phyloP scores from a whole-genome alignment of 2,113 vertebrate species.

The Syngnathus floridae region DNA sequence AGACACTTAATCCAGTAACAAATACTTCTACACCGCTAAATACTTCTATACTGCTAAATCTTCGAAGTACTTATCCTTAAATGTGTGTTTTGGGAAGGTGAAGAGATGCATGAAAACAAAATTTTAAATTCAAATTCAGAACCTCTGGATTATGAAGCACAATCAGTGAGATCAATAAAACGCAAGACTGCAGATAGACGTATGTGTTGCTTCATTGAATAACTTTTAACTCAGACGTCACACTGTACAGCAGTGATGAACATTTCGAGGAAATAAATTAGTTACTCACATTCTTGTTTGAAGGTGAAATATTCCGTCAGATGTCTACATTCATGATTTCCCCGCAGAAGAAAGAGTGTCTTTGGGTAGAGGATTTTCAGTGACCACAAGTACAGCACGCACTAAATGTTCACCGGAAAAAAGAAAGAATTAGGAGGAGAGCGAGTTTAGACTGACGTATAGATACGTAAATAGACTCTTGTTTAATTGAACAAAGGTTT shows the following conservation, averaged over 20 bases:
- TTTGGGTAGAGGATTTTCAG: constrained; percentile 82
- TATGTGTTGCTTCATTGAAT: background rate
- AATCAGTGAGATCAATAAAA: background rate
- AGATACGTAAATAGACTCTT: too few relatives aligned
- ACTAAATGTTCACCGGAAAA: constrained; percentile 49
- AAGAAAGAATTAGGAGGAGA: constrained; percentile 9
- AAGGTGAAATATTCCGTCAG: constrained; percentile 83
- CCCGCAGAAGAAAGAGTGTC: constrained; percentile 77
- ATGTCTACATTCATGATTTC: constrained; percentile 83
- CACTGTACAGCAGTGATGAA: background rate
- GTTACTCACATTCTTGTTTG: constrained; percentile 82
- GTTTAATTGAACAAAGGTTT: too few relatives aligned
- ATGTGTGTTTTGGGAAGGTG: too few relatives aligned
- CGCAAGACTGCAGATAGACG: background rate
- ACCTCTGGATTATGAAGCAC: background rate
- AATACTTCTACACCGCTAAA: too few relatives aligned
- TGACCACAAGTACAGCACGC: constrained; percentile 78
- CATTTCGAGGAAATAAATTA: background rate
- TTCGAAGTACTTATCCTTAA: too few relatives aligned
- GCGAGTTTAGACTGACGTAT: background rate
- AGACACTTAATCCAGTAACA: too few relatives aligned
- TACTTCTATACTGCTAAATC: too few relatives aligned
- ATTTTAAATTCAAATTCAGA: too few relatives aligned
- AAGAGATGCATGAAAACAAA: too few relatives aligned
- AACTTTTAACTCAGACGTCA: background rate